Conservation (phyloP, 2,888 invertebrate species). For the Siphlonurus alternatus region DNA sequence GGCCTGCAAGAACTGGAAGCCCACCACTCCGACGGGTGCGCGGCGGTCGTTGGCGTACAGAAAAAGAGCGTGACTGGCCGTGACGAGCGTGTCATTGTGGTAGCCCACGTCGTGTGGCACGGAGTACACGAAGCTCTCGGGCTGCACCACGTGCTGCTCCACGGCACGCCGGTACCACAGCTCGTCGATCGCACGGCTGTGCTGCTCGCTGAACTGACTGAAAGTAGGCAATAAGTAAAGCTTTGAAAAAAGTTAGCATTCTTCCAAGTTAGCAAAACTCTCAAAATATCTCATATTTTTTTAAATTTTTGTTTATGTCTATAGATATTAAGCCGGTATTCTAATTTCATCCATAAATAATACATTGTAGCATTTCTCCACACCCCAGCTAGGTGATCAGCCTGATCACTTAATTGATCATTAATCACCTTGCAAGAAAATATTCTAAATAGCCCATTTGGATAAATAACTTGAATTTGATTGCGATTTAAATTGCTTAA, state of each 20-base stretch:
- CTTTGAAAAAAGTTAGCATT: slow-evolving; percentile 11
- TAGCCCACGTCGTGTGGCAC: slow-evolving; percentile 57
- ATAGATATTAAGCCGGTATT: not conserved
- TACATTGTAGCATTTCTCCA: too few relatives aligned
- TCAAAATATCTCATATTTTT: not conserved
- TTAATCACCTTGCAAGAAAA: too few relatives aligned
- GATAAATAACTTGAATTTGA: too few relatives aligned
- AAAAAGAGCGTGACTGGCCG: slow-evolving; percentile 24
- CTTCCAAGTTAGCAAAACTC: slow-evolving; percentile 15
- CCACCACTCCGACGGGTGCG: slow-evolving; percentile 26
- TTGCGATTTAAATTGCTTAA: too few relatives aligned
- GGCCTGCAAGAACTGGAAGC: slow-evolving; percentile 24
- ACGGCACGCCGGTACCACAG: slow-evolving; percentile 84
- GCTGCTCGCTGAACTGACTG: slow-evolving; percentile 56
- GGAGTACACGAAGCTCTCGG: slow-evolving; percentile 81
- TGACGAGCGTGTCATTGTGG: slow-evolving; percentile 19
- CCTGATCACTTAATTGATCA: too few relatives aligned
- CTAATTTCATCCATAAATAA: too few relatives aligned
- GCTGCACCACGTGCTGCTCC: slow-evolving; percentile 71
- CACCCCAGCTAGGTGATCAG: too few relatives aligned
- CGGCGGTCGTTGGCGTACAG: slow-evolving; percentile 15
- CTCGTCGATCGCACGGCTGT: slow-evolving; percentile 67
- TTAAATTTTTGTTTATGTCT: not conserved
- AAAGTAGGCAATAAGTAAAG: slow-evolving; percentile 13
- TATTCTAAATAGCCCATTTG: too few relatives aligned